Base-by-base conservation (phyloP, 2,888 invertebrate genomes). In the Bruchidius siliquastri region DNA sequence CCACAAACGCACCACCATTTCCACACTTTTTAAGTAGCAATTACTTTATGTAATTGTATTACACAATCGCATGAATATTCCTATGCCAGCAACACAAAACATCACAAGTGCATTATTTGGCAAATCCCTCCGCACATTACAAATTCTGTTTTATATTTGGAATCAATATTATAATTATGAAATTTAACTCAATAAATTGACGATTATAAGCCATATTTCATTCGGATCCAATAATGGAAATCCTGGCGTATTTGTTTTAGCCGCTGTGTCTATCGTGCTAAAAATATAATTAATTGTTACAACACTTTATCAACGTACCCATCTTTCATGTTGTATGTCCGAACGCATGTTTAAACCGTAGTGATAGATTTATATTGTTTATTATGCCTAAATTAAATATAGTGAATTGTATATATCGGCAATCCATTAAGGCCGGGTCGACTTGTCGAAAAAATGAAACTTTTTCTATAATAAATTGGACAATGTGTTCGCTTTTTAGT, bases 131-230 rank as follows among this genome's bases (percentile, higher is more conserved):
- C 1, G 49, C 49, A 49, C 49, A 49, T 49, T 49, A 49, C 49
- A 49, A 49, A 72, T 72, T 72, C 68, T n/a, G 32, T 22, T 70
- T 26, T 69, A 69, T 21, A 69, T n/a, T 21, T 21, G 66, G 22
- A 70, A 73, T 73, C 69, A 67, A 73, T 70, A 73, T 73, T 70
- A 73, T 73, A 73, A 73, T 73, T 73, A 73, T 70, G 73, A 73
- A 73, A 73, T 70, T 73, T 73, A 70, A 26, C 72, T 72, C 72
- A 68, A 71, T 71, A 71, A 72, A 72, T 68, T 72, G 72, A 68
- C 22, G 68, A 26, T 72, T 20, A 71, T 71, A 22, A 49, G 26
- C 66, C 71, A 71, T 71, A 71, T 71, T 71, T 71, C 71, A 71
- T 20, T 49, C 49, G 13, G 10, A 49, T 49, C 49, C 49, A 49